Evolutionary conservation across 2,113 vertebrate genomes (phyloP).

Genomic region (Thamnophis sirtalis): DNA sequence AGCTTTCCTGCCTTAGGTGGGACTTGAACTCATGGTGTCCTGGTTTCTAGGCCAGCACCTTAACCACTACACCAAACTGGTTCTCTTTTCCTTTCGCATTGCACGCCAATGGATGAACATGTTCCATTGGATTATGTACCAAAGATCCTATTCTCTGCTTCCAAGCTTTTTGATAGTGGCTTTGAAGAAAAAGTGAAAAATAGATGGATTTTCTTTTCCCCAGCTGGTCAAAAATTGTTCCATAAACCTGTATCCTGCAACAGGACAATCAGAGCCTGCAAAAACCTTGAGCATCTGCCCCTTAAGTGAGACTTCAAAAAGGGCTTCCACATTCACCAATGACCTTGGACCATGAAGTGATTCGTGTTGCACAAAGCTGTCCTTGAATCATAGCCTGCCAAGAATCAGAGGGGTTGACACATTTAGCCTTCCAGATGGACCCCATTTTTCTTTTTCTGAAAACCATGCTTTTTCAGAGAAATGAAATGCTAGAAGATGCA

Average conservation of each 20-base stretch:
- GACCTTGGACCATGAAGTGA: background rate
- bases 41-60: background rate
- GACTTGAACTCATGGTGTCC: background rate
- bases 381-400: background rate
- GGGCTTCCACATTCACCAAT: background rate
- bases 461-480: constrained; percentile 33
- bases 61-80: background rate
- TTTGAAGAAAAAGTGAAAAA: background rate
- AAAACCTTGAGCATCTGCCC: background rate
- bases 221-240: background rate
- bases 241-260: background rate
- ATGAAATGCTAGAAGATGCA: constrained; percentile 23
- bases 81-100: background rate
- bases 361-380: background rate
- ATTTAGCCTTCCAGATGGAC: background rate
- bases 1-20: background rate
- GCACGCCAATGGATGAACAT: background rate
- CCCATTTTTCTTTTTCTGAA: background rate
- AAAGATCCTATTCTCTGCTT: background rate
- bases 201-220: background rate
- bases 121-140: background rate
- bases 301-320: background rate
- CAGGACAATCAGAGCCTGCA: background rate
- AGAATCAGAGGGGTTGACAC: background rate
- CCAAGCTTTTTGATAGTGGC: background rate